A percentile compares a stretch with the other conserved stretches of the same genome.
phyloP scores from a whole-genome alignment of 2,797 vertebrate species.

The Alauda arvensis region DNA sequence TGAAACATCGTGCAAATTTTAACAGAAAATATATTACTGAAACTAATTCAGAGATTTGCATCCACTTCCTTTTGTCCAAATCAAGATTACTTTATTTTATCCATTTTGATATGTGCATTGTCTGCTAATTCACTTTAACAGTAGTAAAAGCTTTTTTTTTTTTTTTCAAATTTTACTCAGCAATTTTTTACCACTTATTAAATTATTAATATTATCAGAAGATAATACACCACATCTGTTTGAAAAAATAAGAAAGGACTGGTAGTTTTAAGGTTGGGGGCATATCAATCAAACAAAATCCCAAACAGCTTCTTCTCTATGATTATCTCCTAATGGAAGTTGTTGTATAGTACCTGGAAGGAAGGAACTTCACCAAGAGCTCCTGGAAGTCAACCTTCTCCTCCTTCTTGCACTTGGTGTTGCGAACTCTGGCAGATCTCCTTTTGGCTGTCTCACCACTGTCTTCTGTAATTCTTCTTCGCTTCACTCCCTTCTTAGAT shows the following conservation, averaged over 20 bases:
- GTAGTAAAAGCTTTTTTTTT: background rate
- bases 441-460: constrained; percentile 91
- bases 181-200: background rate
- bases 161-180: background rate
- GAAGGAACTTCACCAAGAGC: constrained; percentile 91
- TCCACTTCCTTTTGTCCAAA: background rate
- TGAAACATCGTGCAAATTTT: background rate
- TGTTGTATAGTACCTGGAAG: constrained; percentile 81
- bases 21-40: background rate
- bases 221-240: background rate
- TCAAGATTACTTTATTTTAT: background rate
- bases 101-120: background rate
- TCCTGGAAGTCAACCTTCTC: constrained; percentile 98
- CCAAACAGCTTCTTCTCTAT: background rate
- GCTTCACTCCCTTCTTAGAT: constrained; percentile 89
- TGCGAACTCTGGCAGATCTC: constrained; percentile 93
- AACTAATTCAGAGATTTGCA: background rate
- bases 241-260: background rate
- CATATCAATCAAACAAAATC: background rate
- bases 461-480: constrained; percentile 87
- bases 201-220: background rate
- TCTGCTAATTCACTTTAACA: background rate
- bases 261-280: background rate
- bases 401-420: constrained; percentile 97
- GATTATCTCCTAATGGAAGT: background rate